Percentiles rank a stretch among this genome's conserved stretches.
phyloP scores from a whole-genome alignment of 2,113 vertebrate genomes.

The Taxidea taxus region DNA sequence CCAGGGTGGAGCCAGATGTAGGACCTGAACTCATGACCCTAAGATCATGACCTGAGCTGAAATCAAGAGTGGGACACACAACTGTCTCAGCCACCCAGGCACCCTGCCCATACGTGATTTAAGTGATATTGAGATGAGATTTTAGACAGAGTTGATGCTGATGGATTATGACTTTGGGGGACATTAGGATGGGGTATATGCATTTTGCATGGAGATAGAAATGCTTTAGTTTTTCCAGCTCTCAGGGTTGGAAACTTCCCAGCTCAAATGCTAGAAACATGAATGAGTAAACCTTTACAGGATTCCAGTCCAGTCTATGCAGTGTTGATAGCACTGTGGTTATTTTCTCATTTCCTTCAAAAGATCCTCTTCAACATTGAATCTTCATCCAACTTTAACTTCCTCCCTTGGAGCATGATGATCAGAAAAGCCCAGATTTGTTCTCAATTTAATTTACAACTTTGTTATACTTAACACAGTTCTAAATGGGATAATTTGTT shows the following conservation, averaged over 20 bases:
- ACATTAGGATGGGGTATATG: no score
- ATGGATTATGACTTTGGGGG: background rate
- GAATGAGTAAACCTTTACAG: background rate
- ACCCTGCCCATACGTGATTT: background rate
- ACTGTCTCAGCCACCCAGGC: background rate
- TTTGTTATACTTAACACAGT: background rate
- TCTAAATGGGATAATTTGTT: conserved; percentile 64
- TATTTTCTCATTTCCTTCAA: background rate
- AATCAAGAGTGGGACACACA: background rate
- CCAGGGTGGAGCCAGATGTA: background rate
- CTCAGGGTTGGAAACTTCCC: background rate
- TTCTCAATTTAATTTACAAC: conserved; percentile 49
- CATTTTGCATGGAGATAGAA: background rate
- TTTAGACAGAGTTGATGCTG: background rate
- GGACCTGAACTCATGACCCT: background rate
- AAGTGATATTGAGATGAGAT: background rate
- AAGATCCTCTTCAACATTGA: background rate
- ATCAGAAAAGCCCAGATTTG: background rate
- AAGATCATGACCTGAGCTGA: background rate
- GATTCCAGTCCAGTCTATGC: background rate
- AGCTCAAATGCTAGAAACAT: background rate
- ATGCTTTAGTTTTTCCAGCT: background rate
- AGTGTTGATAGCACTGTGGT: background rate
- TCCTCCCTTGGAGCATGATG: background rate
- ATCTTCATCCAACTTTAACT: background rate